Evolutionary conservation across 1,140 invertebrate species (phyloP).

Genomic region (Dendrolimus punctatus): DNA sequence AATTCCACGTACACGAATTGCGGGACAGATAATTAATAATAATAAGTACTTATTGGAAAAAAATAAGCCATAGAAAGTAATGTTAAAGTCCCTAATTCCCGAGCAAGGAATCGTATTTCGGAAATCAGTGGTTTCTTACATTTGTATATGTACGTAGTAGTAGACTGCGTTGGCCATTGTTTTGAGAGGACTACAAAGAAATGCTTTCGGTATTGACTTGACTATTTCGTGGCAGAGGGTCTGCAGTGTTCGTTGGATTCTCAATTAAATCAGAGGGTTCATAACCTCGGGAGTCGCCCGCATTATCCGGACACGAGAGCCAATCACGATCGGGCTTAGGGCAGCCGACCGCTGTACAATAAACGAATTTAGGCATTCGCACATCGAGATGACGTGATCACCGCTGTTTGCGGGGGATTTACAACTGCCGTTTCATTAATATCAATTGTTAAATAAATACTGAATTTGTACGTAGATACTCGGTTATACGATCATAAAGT

Average conservation of each 20-base stretch:
- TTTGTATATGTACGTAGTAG: too few relatives aligned
- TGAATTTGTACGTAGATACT: not conserved
- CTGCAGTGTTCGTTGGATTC: slow-evolving; percentile 35
- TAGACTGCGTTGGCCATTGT: too few relatives aligned
- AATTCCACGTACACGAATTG: too few relatives aligned
- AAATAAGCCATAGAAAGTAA: too few relatives aligned
- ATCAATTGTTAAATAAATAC: not conserved
- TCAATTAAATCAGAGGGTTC: slow-evolving; percentile 59
- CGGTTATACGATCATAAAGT: too few relatives aligned
- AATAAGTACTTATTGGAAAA: too few relatives aligned
- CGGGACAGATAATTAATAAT: too few relatives aligned
- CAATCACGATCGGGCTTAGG: slow-evolving; percentile 45
- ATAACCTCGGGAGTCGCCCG: slow-evolving; percentile 42
- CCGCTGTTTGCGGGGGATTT: not conserved
- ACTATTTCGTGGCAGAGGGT: slow-evolving; percentile 6
- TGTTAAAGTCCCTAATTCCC: too few relatives aligned
- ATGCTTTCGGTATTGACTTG: slow-evolving; percentile 9
- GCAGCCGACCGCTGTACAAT: slow-evolving; percentile 20
- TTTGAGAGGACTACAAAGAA: slow-evolving; percentile 9
- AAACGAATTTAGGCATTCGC: slow-evolving; percentile 32
- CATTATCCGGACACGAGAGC: slow-evolving; percentile 40
- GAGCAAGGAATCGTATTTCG: too few relatives aligned
- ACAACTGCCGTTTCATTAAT: slow-evolving; percentile 3
- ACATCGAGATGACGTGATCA: slow-evolving; percentile 9
- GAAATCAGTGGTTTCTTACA: too few relatives aligned